These are phyloP conservation scores for Leptogaster cylindrica DNA, from an alignment of 2,888 invertebrate genomes.

Conservation along the genomic window DNA sequence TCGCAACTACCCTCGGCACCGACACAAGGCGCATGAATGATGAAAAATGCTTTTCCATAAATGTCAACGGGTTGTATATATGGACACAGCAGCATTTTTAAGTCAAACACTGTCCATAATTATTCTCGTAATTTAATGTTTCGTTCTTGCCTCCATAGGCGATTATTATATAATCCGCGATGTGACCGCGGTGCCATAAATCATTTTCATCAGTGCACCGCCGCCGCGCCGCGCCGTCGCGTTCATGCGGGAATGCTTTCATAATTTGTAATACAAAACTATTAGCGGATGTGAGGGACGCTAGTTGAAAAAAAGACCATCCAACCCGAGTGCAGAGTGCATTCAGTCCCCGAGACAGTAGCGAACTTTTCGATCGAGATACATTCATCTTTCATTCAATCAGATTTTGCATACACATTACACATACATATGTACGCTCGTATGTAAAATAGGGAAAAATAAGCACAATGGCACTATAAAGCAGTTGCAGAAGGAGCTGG, in stretches of 20 bases:
- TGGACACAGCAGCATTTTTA: too few relatives aligned
- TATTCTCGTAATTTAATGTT: slow-evolving; percentile 26
- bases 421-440: slow-evolving; percentile 2
- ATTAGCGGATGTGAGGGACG: not conserved
- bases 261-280: too few relatives aligned
- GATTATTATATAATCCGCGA: slow-evolving; percentile 1
- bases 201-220: too few relatives aligned
- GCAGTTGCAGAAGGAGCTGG: slow-evolving; percentile 2
- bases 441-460: slow-evolving; percentile 27
- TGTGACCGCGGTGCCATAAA: slow-evolving; percentile 6
- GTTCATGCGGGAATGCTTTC: too few relatives aligned
- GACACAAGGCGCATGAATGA: too few relatives aligned
- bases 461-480: slow-evolving; percentile 28
- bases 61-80: too few relatives aligned
- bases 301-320: not conserved
- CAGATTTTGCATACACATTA: slow-evolving; percentile 19
- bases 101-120: slow-evolving; percentile 3
- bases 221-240: too few relatives aligned
- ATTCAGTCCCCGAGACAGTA: not conserved
- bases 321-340: not conserved
- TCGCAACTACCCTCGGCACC: too few relatives aligned
- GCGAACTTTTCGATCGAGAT: slow-evolving; percentile 2
- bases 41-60: too few relatives aligned
- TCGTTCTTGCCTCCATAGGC: not conserved
- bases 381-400: slow-evolving; percentile 32